Base-by-base conservation (phyloP, 2,113 vertebrate genomes). In the Rhombomys opimus region DNA sequence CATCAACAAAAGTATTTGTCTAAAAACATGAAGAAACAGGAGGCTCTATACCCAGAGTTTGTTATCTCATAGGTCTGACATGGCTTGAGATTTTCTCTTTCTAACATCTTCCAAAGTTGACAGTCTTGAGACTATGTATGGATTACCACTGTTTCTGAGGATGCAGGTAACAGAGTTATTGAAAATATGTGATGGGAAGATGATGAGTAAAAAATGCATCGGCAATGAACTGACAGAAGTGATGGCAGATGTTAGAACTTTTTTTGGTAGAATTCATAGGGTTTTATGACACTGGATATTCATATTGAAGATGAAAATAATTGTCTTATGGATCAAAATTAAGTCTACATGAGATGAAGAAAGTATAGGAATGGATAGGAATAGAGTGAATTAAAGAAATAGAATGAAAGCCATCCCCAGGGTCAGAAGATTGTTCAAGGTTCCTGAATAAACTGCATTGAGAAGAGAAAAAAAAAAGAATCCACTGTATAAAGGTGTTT, bases 301-400 rank as follows among this genome's bases (percentile, higher is more conserved):
- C 72, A 12, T 8, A n/a, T 6, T 73, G 27, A 85, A 23, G 32
- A 57, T 7, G 5, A 89, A 59, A 18, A 46, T 23, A 72, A 85
- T 73, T 23, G 18, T 15, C n/a, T n/a, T 59, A 32, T n/a, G 57
- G 41, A 57, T 20, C 32, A 68, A 13, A 5, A 25, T 41, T 1
- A 27, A 61, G 27, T 35, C 27, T 18, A 23, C 17, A 52, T 27
- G 65, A 61, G 54, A 18, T 17, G 22, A 30, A 63, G 5, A 1
- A 14, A 30, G 11, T 0, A 22, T 25, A 46, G 9, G 9, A 1
- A n/a, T 38, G 46, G 3, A 8, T 1, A 20, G 7, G 1, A 1
- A 1, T 17, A 2, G 35, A 3, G 0, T 2, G 12, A 70, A 8
- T 2, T 3, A 15, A 75, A 30, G 38, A 20, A 90, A 32, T 23